Percentiles rank a stretch among this genome's conserved stretches.
Evolutionary conservation across 2,113 vertebrate species (phyloP).

Genomic region (Barbus barbus): DNA sequence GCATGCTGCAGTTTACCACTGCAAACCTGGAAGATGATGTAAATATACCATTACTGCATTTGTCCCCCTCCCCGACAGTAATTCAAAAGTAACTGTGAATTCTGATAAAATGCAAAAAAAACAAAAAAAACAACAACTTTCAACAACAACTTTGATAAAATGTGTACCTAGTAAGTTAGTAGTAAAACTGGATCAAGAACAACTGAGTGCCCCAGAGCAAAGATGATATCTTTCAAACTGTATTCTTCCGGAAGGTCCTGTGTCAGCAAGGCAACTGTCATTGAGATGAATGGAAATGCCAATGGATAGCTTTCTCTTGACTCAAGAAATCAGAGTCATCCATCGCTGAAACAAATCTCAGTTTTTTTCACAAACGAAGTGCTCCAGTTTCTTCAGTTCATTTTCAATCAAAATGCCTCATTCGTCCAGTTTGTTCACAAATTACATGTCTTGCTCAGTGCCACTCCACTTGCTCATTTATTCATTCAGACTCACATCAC

Average conservation of each 20-base stretch:
- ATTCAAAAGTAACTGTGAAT: too few relatives aligned
- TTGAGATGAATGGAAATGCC: neutral
- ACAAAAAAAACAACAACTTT: too few relatives aligned
- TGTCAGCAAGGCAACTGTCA: neutral
- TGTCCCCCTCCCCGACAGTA: too few relatives aligned
- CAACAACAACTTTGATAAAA: too few relatives aligned
- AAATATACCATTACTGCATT: too few relatives aligned
- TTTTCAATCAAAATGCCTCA: neutral
- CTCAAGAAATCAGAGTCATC: neutral
- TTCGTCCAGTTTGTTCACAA: neutral
- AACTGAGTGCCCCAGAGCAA: neutral
- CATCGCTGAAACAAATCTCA: neutral
- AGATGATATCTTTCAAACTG: neutral
- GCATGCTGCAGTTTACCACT: too few relatives aligned
- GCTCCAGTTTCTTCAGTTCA: neutral
- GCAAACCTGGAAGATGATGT: too few relatives aligned
- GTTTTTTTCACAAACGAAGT: neutral
- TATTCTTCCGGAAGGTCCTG: neutral
- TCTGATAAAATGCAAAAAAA: too few relatives aligned
- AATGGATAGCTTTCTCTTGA: neutral
- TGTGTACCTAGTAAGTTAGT: neutral
- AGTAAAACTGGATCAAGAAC: neutral
- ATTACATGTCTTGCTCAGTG: neutral
- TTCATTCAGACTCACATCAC: neutral
- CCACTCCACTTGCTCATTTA: neutral